A percentile compares a stretch with the other conserved stretches of the same genome.
Conservation (phyloP, 2,797 vertebrate species). For the Luscinia megarhynchos region DNA sequence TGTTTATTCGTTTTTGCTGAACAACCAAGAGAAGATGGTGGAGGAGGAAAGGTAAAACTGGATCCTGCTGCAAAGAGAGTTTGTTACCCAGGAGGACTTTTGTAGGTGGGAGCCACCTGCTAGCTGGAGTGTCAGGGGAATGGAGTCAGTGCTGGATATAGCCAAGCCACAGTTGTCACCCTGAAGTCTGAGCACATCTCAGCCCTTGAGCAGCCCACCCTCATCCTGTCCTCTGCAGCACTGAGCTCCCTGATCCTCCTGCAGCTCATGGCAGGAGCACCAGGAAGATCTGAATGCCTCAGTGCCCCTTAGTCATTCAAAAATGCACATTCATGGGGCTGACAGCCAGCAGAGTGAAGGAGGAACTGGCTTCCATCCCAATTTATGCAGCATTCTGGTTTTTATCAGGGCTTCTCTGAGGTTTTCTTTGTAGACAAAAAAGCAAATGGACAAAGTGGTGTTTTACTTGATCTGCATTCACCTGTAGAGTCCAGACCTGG, state of each 20-base stretch:
- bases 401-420: background rate
- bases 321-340: background rate
- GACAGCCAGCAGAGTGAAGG: background rate
- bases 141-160: background rate
- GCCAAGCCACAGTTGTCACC: background rate
- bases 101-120: background rate
- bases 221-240: background rate
- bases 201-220: background rate
- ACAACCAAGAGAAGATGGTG: background rate
- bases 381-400: background rate
- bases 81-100: background rate
- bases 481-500: background rate
- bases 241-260: background rate
- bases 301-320: background rate
- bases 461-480: background rate
- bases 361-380: background rate
- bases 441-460: background rate
- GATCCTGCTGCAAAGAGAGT: background rate
- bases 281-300: conserved; percentile 44
- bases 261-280: background rate
- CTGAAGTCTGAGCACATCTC: background rate
- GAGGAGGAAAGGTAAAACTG: background rate
- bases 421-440: background rate
- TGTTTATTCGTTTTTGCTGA: background rate
- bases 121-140: background rate